Evolutionary conservation across 1,140 invertebrate species (phyloP).

Genomic region (Drosophila burlai): DNA sequence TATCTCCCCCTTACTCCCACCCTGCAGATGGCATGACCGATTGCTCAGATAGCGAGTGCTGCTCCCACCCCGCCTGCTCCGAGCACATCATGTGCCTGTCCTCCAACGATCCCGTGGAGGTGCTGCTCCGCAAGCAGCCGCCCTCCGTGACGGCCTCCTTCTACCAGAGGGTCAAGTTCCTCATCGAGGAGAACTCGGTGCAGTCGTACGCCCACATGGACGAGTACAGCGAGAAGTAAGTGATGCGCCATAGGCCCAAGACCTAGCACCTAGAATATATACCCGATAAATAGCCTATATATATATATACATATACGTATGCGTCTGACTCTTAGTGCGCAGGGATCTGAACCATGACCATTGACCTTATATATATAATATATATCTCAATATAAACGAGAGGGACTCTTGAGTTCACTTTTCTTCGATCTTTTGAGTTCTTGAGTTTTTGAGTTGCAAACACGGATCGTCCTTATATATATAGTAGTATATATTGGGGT

Average conservation of each 20-base stretch:
- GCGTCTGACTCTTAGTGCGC: slow-evolving; percentile 47
- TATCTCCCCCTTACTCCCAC: no score
- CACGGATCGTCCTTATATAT: not conserved
- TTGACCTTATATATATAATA: slow-evolving; percentile 8
- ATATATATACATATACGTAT: slow-evolving; percentile 49
- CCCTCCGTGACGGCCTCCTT: slow-evolving; percentile 98
- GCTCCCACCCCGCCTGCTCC: slow-evolving; percentile 92
- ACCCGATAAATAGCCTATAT: slow-evolving; percentile 36
- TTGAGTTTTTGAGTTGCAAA: slow-evolving; percentile 31
- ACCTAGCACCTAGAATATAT: slow-evolving; percentile 19
- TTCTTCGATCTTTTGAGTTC: slow-evolving; percentile 38
- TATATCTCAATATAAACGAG: slow-evolving; percentile 9
- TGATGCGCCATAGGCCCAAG: slow-evolving; percentile 64
- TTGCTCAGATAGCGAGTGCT: slow-evolving; percentile 99
- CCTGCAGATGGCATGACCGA: slow-evolving; percentile 96
- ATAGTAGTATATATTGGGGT: not conserved
- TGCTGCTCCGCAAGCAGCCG: slow-evolving; percentile 97
- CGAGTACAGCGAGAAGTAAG: slow-evolving; percentile 99
- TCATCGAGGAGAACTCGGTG: slow-evolving; percentile 99
- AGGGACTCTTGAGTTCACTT: slow-evolving; percentile 41
- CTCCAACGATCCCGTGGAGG: slow-evolving; percentile 97
- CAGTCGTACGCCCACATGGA: slow-evolving; percentile 98
- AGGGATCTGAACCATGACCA: slow-evolving; percentile 24
- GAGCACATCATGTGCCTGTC: slow-evolving; percentile 97
- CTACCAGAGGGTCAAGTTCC: slow-evolving; percentile 98